Evolutionary conservation across 1,140 invertebrate genomes (phyloP).

Genomic region (Kradibia gibbosae): DNA sequence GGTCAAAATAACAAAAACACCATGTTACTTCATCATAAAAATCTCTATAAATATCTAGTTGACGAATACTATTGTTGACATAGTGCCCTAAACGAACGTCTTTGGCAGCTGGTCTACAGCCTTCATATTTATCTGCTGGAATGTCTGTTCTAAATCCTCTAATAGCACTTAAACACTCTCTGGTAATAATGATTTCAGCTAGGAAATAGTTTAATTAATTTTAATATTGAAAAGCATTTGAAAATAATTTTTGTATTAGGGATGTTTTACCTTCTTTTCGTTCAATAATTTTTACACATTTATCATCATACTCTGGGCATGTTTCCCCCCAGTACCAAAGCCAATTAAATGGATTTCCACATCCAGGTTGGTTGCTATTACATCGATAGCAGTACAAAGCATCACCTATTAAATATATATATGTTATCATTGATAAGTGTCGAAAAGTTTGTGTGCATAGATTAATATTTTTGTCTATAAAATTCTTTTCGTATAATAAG

Average conservation of each 20-base stretch:
- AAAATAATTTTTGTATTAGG: not conserved
- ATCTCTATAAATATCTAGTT: constrained; percentile 88
- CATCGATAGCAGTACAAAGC: constrained; percentile 89
- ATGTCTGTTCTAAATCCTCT: constrained; percentile 86
- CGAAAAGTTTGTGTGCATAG: no score
- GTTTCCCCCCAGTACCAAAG: constrained; percentile 81
- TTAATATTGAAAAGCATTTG: constrained; percentile 4
- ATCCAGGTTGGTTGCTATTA: constrained; percentile 90
- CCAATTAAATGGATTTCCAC: constrained; percentile 89
- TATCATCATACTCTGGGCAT: constrained; percentile 88
- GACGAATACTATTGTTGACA: constrained; percentile 89
- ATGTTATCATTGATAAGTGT: not conserved
- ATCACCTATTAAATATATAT: constrained; percentile 18
- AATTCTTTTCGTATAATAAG: no score
- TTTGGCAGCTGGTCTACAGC: constrained; percentile 85
- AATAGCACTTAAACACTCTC: constrained; percentile 88
- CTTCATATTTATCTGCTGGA: constrained; percentile 93
- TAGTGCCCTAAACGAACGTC: constrained; percentile 88
- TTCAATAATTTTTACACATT: constrained; percentile 93
- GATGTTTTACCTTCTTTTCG: constrained; percentile 82
- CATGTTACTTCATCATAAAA: constrained; percentile 88
- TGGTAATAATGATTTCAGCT: constrained; percentile 86
- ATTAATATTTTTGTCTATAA: no score
- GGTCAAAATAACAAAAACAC: constrained; percentile 93
- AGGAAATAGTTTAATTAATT: constrained; percentile 58